A percentile compares a stretch with the other conserved stretches of the same genome.
Evolutionary conservation across 2,888 invertebrate genomes (phyloP).

Genomic region (Dione juno): DNA sequence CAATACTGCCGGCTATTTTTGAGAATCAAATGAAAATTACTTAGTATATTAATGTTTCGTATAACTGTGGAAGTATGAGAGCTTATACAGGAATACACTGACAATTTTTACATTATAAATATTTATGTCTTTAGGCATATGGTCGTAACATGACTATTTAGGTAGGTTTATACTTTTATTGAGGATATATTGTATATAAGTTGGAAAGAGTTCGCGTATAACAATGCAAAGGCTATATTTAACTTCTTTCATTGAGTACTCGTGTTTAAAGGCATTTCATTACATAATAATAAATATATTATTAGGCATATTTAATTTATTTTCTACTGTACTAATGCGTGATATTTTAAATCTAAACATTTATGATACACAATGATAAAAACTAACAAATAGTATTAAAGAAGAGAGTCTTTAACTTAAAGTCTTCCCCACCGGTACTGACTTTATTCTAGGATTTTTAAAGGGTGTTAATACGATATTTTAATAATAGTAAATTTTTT

Average conservation of each 20-base stretch:
- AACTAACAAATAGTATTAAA: background rate
- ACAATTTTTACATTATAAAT: background rate
- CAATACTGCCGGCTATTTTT: conserved; percentile 32
- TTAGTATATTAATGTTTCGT: background rate
- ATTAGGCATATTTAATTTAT: background rate
- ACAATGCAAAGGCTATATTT: conserved; percentile 18
- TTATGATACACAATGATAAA: background rate
- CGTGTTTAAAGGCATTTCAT: conserved; percentile 6
- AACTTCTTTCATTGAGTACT: conserved; percentile 20
- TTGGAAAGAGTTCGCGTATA: background rate
- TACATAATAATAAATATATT: conserved; percentile 10
- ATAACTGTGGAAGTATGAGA: background rate
- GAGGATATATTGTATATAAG: background rate
- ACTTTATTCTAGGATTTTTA: no score
- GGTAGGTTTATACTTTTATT: background rate
- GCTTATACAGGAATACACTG: background rate
- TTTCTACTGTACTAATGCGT: background rate
- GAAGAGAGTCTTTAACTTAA: background rate
- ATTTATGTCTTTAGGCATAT: background rate
- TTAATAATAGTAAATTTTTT: no score
- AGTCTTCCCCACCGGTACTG: background rate
- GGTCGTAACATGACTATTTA: no score
- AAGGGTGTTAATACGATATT: no score
- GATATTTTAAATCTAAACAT: no score
- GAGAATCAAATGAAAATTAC: conserved; percentile 15